Base-by-base conservation (phyloP, 1,140 invertebrate species). In the Tribolium madens region DNA sequence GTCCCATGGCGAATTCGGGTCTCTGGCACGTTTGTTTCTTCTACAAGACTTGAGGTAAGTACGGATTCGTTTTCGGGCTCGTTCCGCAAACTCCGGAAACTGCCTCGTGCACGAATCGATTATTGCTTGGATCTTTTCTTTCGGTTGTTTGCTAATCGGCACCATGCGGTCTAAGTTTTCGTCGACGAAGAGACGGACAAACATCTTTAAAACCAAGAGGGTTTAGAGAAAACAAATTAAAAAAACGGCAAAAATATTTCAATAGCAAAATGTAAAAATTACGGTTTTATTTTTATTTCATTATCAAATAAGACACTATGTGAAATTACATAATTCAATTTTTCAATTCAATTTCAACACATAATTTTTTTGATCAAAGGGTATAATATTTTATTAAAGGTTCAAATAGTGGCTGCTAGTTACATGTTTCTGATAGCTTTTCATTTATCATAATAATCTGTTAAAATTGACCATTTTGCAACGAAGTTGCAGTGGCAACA, bases 101-200 rank as follows among this genome's bases (percentile, higher is more conserved):
- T 98, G 97, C 81, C 97, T 89, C 74, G 96, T 95, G 87, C 97
- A 98, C 3, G 96, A 97, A 84, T 98, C 97, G 81, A 98, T 96
- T 84, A 98, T 98, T 6, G 97, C 97, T 85, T 98, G 96, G 78
- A 98, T 97, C 89, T 98, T 98, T 85, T 98, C 97, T 86, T 98
- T 98, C 2, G 97, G 97, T 87, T 98, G 97, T 85, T 98, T 97
- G 21, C 96, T 98, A 83, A 98, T 98, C 64, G 97, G 97, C 76
- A 98, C 96, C 87, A 97, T 97, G 83, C 97, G 91, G 84, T 98
- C 97, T 80, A 98, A 88, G 86, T 98, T 98, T 88, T 98, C 97
- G 86, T 98, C 97, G 47, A 98, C 97, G 87, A 98, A 98, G 69
- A 98, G 89, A 26, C 97, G 92, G 33, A 98, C 96, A 87, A 98